Evolutionary conservation across 2,797 vertebrate genomes (phyloP), one percentile per base, ranked within the genome.

Genomic region (Gobio occitaniae): DNA sequence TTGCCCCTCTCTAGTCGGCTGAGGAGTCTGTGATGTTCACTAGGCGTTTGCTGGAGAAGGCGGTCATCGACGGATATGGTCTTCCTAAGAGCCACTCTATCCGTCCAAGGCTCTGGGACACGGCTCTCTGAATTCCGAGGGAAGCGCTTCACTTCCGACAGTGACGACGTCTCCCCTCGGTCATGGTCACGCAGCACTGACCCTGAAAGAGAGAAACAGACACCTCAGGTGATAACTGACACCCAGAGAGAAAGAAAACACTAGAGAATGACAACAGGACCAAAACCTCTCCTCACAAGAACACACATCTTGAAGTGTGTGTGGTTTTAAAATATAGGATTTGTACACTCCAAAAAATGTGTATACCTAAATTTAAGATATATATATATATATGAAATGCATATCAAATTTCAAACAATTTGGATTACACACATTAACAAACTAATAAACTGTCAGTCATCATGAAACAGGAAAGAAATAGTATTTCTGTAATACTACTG

Each of bases 151-250:
- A 41, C 88, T 66, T 86, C 88, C 2, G 90, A 91, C 88, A 90
- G 87, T 21, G 90, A 91, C 92, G 94, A 91, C 36, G n/a, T 84
- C 81, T 95, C 92, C 29, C 82, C 90, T 93, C 95, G 94, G 93
- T 95, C 95, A 93, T 96, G 95, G 94, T 95, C 95, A 36, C 92
- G 92, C 79, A 92, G 91, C 90, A 93, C 91, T 84, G 93, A 94
- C 93, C 94, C 97, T 97, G 95, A 87, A 90, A 76, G 87, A 90
- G 93, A 85, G 96, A 96, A 97, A 97, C 94, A 95, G 93, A 95
- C 89, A 94, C 92, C 89, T 87, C 92, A 89, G 70, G 84, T 91
- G 95, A 94, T 92, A 96, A 93, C 88, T 91, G 95, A 97, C 94
- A 95, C 85, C 91, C 86, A 36, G 69, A 74, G 84, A 90, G 86